These are phyloP conservation scores for Ochlodes sylvanus DNA, from an alignment of 2,888 invertebrate species.

Conservation along the genomic window DNA sequence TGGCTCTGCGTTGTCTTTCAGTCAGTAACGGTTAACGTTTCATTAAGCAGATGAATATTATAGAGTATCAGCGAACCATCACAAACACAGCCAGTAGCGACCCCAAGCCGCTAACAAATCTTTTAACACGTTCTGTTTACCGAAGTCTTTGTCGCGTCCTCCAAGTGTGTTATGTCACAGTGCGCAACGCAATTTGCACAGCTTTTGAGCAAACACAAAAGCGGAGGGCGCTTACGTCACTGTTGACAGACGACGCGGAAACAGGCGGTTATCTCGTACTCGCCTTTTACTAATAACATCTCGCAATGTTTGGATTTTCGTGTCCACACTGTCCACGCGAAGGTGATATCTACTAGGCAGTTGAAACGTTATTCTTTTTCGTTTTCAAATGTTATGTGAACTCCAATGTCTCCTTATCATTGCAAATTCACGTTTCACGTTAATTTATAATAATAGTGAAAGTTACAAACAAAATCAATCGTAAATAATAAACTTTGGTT, in stretches of 20 bases:
- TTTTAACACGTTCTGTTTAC: constrained; percentile 25
- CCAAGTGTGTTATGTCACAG: constrained; percentile 34
- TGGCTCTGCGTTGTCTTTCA: too few relatives aligned
- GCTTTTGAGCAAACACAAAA: constrained; percentile 44
- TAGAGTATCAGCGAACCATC: background rate
- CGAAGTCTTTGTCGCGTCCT: constrained; percentile 18
- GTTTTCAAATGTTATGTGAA: background rate
- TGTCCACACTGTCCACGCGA: constrained; percentile 6
- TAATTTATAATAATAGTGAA: too few relatives aligned
- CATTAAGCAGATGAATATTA: too few relatives aligned
- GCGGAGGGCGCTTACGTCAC: constrained; percentile 50
- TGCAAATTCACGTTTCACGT: too few relatives aligned
- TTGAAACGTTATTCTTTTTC: background rate
- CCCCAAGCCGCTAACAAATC: constrained; percentile 20
- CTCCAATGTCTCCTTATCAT: background rate
- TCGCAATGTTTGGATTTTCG: constrained; percentile 8
- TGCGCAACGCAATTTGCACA: constrained; percentile 29
- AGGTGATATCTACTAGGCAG: constrained; percentile 18
- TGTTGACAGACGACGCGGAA: constrained; percentile 47
- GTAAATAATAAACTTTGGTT: too few relatives aligned
- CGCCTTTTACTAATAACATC: constrained; percentile 17
- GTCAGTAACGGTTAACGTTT: too few relatives aligned
- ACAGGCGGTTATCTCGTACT: constrained; percentile 16
- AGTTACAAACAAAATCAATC: too few relatives aligned
- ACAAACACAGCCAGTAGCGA: background rate